Percentiles rank a stretch among this genome's conserved stretches.
These are phyloP conservation scores for Mesocentrotus franciscanus DNA, from an alignment of 53 echinoderm and acorn worm species.

Conservation along the genomic window DNA sequence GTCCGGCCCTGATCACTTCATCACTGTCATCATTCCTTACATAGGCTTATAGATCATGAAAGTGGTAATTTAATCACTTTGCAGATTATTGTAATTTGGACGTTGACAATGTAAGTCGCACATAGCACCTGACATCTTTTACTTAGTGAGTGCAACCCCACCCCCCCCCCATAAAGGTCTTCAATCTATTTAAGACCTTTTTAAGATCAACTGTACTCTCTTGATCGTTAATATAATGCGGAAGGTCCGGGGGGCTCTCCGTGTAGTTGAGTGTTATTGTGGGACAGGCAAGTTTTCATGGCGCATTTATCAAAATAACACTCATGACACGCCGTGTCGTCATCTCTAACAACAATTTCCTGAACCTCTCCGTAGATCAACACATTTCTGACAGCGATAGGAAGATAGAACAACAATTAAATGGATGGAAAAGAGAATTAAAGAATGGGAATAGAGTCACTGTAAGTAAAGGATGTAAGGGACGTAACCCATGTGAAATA, in stretches of 20 bases:
- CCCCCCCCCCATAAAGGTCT: no score
- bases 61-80: no score
- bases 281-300: neutral
- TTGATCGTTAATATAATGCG: neutral
- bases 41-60: no score
- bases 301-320: slow-evolving; percentile 14
- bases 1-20: no score
- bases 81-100: no score
- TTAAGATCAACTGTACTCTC: neutral
- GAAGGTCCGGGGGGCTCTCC: slow-evolving; percentile 29
- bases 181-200: neutral
- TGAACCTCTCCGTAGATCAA: neutral
- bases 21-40: no score
- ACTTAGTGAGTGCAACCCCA: no score
- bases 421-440: neutral
- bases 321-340: neutral
- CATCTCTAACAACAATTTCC: slow-evolving; percentile 19
- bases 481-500: neutral
- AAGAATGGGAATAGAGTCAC: neutral
- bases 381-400: neutral
- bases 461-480: neutral
- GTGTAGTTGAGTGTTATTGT: neutral
- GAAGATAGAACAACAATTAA: neutral
- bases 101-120: no score
- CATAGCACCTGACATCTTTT: no score